Conservation (phyloP, 2,888 invertebrate species). For the Trichopoda pennipes region DNA sequence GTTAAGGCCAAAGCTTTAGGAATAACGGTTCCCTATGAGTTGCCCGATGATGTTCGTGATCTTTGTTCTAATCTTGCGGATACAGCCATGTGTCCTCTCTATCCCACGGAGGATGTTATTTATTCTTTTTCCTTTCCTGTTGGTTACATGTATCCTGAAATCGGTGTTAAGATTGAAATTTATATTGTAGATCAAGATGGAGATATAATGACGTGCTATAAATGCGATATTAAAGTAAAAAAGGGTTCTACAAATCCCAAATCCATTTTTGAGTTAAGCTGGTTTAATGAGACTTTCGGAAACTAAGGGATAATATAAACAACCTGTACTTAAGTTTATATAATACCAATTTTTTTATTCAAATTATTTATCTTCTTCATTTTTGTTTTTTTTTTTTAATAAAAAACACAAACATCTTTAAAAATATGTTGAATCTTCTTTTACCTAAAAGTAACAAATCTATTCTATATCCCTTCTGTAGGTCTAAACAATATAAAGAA, state of each 20-base stretch:
- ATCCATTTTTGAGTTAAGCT: conserved; percentile 48
- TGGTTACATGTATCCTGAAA: conserved; percentile 76
- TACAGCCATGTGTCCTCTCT: conserved; percentile 78
- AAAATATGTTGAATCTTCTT: too few relatives aligned
- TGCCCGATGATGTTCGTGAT: conserved; percentile 76
- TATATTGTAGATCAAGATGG: conserved; percentile 75
- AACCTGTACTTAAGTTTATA: too few relatives aligned
- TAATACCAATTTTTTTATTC: too few relatives aligned
- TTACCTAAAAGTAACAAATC: too few relatives aligned
- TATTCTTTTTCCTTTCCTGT: conserved; percentile 78
- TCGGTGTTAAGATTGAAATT: conserved; percentile 77
- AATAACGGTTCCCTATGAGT: conserved; percentile 77
- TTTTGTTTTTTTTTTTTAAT: too few relatives aligned
- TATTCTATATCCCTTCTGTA: too few relatives aligned
- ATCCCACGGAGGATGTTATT: conserved; percentile 77
- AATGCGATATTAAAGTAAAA: conserved; percentile 77
- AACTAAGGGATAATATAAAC: neutral
- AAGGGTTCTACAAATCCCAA: conserved; percentile 68
- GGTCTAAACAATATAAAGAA: too few relatives aligned
- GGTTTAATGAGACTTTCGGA: conserved; percentile 13
- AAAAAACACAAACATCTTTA: too few relatives aligned
- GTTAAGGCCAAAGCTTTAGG: conserved; percentile 78
- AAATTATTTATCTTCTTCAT: too few relatives aligned
- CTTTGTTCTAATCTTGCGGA: conserved; percentile 77
- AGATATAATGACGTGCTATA: conserved; percentile 74